Percentiles rank a stretch among this genome's conserved stretches.
Conservation (phyloP, 2,113 vertebrate species). For the Osmerus mordax region DNA sequence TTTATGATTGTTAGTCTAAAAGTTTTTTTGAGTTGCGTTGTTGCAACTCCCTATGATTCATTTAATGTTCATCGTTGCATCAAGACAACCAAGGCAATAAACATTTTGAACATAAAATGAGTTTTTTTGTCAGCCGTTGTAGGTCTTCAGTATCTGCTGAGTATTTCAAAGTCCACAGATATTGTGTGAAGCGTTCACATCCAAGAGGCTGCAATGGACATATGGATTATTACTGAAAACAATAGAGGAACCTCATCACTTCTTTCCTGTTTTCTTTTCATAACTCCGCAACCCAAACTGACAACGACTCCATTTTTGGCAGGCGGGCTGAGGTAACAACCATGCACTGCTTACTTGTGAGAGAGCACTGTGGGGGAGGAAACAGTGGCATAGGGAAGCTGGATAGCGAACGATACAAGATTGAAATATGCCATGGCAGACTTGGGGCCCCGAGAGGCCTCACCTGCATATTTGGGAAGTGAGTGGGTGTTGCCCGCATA, state of each 20-base stretch:
- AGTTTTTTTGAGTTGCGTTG: neutral
- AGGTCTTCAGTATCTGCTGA: too few species aligned
- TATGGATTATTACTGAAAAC: too few species aligned
- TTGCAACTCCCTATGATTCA: neutral
- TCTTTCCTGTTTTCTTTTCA: neutral
- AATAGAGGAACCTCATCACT: too few species aligned
- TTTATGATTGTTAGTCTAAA: neutral
- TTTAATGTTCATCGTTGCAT: too few species aligned
- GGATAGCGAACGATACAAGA: constrained; percentile 32
- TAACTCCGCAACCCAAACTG: neutral
- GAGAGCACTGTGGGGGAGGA: constrained; percentile 12
- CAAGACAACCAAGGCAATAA: too few species aligned
- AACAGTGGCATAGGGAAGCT: constrained; percentile 34
- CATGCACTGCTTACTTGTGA: neutral
- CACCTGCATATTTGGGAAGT: constrained; percentile 19
- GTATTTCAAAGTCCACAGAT: too few species aligned
- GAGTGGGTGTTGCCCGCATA: constrained; percentile 20
- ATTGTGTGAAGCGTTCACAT: too few species aligned
- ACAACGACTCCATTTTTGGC: neutral
- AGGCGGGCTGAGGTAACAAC: constrained; percentile 10
- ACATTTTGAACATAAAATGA: too few species aligned
- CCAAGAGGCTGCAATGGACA: too few species aligned
- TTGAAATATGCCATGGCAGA: constrained; percentile 41
- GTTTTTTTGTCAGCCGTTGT: too few species aligned
- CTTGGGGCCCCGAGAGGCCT: constrained; percentile 30